Evolutionary conservation across 2,113 vertebrate genomes (phyloP), one percentile per base, ranked within the genome.

Genomic region (Notiomystis cincta): DNA sequence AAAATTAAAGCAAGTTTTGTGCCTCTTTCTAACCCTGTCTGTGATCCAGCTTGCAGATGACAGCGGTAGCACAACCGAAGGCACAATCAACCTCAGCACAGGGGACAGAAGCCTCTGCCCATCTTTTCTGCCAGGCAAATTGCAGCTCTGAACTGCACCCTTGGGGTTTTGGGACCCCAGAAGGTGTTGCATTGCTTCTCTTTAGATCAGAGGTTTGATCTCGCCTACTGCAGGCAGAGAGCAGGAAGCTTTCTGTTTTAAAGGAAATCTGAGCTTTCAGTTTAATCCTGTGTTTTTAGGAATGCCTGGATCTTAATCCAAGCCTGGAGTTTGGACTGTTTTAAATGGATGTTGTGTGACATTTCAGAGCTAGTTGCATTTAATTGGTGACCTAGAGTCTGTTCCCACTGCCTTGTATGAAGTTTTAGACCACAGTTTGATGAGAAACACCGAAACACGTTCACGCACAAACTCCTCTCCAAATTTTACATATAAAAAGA

Each of bases 231-330:
- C 23, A 92, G 77, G n/a, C 76, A 89, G 53, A 92, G 31, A 90
- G 88, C 71, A 75, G 92, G 88, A 94, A 94, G 53, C 69, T 83
- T 92, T 78, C 76, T 83, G 71, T 92, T 92, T 83, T 90, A 96
- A 95, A 93, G 72, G 92, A 96, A 96, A 96, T 93, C 42, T 58
- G 88, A 97, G 90, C 90, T 93, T 92, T 89, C 40, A 15, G 33
- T 92, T 94, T 97, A 94, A 97, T 96, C 95, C 79, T 75, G 61
- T 96, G 90, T 89, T 95, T 96, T 94, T 60, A 95, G 47, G 82
- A 94, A 96, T 88, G 82, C 76, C 92, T 2, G 5, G 72, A 65
- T 89, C 92, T 96, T 94, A 96, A 94, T 94, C 88, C 90, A 92
- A 83, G 72, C 47, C 82, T 90, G 86, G 86, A 75, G 80, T 92